These are phyloP conservation scores for Sarcophaga bullata DNA, from an alignment of 1,140 invertebrate species.

Conservation along the genomic window DNA sequence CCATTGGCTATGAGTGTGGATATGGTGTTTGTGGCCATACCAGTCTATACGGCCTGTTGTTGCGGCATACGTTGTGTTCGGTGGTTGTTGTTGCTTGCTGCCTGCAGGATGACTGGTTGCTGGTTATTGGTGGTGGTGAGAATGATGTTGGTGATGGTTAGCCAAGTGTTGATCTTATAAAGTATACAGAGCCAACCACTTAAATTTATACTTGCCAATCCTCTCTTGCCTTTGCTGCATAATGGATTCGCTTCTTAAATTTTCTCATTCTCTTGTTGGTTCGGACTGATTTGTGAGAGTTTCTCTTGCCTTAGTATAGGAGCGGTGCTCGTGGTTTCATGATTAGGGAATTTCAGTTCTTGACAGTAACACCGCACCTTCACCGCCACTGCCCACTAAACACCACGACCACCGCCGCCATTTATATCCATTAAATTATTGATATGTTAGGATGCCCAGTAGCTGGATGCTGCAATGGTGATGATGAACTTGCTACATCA, in stretches of 20 bases:
- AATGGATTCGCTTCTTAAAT: constrained; percentile 55
- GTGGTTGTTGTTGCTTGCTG: constrained; percentile 5
- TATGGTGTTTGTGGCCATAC: constrained; percentile 16
- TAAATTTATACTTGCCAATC: not conserved
- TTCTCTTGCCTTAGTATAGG: constrained; percentile 63
- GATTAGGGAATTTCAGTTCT: constrained; percentile 35
- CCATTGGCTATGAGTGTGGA: not conserved
- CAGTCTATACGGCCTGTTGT: not conserved
- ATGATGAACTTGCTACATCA: constrained; percentile 5
- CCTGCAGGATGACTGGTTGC: not conserved
- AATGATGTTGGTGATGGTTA: not conserved
- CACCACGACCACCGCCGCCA: constrained; percentile 57
- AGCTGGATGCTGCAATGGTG: not conserved
- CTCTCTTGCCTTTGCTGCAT: not conserved
- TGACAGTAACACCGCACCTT: constrained; percentile 40
- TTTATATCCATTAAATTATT: constrained; percentile 12
- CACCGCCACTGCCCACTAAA: constrained; percentile 35
- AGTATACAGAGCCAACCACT: not conserved
- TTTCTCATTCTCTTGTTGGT: constrained; percentile 52
- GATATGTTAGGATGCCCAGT: constrained; percentile 3
- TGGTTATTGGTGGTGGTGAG: not conserved
- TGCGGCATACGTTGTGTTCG: not conserved
- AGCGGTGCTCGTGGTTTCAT: constrained; percentile 21
- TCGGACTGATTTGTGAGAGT: constrained; percentile 63
- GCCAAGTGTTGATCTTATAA: not conserved